Base-by-base conservation (phyloP, 2,113 vertebrate genomes). In the Antechinus flavipes region DNA sequence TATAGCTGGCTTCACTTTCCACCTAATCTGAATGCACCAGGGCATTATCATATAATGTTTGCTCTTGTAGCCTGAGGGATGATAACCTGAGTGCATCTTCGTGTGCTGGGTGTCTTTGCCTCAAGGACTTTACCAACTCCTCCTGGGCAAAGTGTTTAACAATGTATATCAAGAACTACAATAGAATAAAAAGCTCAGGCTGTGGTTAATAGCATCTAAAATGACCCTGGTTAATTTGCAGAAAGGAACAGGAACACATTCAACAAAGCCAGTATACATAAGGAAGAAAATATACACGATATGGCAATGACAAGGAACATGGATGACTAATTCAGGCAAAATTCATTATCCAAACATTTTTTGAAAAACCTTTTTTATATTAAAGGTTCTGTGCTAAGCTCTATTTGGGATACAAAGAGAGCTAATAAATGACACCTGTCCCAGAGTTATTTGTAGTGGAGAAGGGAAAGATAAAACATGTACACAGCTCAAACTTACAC, bases 81-180 rank as follows among this genome's bases (percentile, higher is more conserved):
- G n/a, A 22, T n/a, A 6, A 16, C 0, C 0, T 16, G 11, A 42
- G 26, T 2, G 12, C 16, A 22, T 91, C 11, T 14, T 58, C 2
- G 52, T 92, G 68, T 84, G 68, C n/a, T 84, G 3, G 11, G 52
- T 12, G 0, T 24, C 61, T 47, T 7, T 35, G 35, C 52, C 46
- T 61, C 16, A 2, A 52, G 23, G 54, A 50, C 24, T 9, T 52
- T 84, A 23, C 54, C 16, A 35, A 89, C 4, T 22, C 6, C 50
- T 49, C 84, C 52, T 42, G 8, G 52, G 52, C 61, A 50, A 53
- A 0, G 16, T 35, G 27, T 16, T 24, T 42, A 76, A 55, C 22
- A 8, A 46, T 91, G 30, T 47, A 91, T 25, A 3, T 22, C 56
- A 46, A 89, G 52, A 49, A 0, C 91, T 58, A 30, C 54, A 84